These are phyloP conservation scores for Perizoma affinitatum DNA, from an alignment of 2,888 invertebrate species.

Conservation along the genomic window DNA sequence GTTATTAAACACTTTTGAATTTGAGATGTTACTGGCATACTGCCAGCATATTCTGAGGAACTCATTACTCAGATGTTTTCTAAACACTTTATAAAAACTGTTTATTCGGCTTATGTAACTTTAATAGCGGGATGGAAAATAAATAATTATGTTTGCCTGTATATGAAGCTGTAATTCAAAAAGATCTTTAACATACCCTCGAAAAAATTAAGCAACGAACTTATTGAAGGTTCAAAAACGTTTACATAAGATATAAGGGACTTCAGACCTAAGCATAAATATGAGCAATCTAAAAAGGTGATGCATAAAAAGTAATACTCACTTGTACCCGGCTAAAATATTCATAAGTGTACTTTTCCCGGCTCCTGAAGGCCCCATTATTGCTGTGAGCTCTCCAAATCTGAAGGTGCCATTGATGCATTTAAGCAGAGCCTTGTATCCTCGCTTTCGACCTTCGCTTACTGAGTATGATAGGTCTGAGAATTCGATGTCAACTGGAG, in stretches of 20 bases:
- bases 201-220: not conserved
- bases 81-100: constrained; percentile 14
- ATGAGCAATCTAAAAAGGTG: constrained; percentile 10
- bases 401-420: constrained; percentile 94
- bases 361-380: constrained; percentile 96
- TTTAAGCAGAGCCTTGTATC: constrained; percentile 94
- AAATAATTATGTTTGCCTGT: not conserved
- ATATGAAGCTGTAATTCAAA: constrained; percentile 9
- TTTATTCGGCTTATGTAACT: constrained; percentile 7
- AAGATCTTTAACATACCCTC: not conserved
- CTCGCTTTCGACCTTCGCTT: constrained; percentile 91
- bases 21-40: constrained; percentile 15
- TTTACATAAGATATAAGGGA: constrained; percentile 6
- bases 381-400: constrained; percentile 96
- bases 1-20: constrained; percentile 30
- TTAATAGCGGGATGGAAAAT: constrained; percentile 6
- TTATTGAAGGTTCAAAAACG: not conserved
- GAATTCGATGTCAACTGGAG: constrained; percentile 96
- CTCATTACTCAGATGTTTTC: constrained; percentile 13
- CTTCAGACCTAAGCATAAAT: constrained; percentile 7
- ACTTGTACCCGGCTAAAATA: constrained; percentile 94
- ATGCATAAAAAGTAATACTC: constrained; percentile 56
- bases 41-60: constrained; percentile 14
- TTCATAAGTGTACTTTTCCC: constrained; percentile 94
- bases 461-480: constrained; percentile 94